A percentile compares a stretch with the other conserved stretches of the same genome.
Conservation (phyloP, 2,888 invertebrate genomes). For the Dynastes maya region DNA sequence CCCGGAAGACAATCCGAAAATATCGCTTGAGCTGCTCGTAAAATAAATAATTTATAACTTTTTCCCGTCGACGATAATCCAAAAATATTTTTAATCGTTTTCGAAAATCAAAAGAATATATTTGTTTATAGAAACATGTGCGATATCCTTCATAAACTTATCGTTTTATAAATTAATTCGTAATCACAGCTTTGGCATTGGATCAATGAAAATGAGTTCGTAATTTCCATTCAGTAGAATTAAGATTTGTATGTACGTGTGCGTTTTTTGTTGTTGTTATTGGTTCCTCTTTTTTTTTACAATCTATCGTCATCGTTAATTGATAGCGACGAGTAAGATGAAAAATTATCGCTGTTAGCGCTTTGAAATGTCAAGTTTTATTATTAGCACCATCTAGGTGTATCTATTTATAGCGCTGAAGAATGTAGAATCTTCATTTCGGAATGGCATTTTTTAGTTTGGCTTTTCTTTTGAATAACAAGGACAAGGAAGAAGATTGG, state of each 20-base stretch:
- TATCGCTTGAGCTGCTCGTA: neutral
- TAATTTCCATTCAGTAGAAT: neutral
- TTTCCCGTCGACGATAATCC: neutral
- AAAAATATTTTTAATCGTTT: neutral
- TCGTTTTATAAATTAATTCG: slow-evolving; percentile 2
- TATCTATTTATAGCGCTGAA: slow-evolving; percentile 7
- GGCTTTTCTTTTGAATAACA: neutral
- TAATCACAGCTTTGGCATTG: neutral
- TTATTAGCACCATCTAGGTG: neutral
- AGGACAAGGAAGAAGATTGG: neutral
- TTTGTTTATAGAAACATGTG: too few species aligned
- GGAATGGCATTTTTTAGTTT: neutral
- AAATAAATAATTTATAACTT: slow-evolving; percentile 4
- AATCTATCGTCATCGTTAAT: neutral
- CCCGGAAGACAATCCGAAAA: slow-evolving; percentile 9
- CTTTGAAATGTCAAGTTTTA: slow-evolving; percentile 23
- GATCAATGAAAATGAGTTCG: neutral
- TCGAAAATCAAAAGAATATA: too few species aligned
- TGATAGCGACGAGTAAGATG: slow-evolving; percentile 1
- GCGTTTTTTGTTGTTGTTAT: neutral
- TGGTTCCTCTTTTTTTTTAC: too few species aligned
- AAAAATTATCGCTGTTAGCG: slow-evolving; percentile 6
- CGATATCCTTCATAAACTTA: too few species aligned
- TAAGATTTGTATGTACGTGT: neutral
- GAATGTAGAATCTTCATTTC: slow-evolving; percentile 16